Evolutionary conservation across 2,888 invertebrate genomes (phyloP), one percentile per base, ranked within the genome.

Genomic region (Drosophila tripunctata): DNA sequence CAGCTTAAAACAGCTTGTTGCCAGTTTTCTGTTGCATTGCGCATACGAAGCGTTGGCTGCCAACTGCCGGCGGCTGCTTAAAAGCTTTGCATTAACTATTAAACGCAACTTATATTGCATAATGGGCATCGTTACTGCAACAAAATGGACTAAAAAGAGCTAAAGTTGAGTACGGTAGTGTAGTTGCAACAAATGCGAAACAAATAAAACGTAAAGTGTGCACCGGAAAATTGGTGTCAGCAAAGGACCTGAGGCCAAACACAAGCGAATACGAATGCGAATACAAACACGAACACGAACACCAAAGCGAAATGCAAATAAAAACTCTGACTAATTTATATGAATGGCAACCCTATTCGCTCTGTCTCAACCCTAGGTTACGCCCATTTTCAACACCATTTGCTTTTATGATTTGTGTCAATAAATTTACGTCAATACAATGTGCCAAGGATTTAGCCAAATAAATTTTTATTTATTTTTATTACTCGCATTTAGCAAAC

Each of bases 11-110:
- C 71, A 73, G 61, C 63, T 68, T 51, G 67, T 41, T 63, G 44
- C 48, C 35, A 47, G 21, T 40, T 15, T 33, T 44, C 33, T 56
- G 60, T 45, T 48, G 61, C 81, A 77, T 60, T 71, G 71, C 75
- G 78, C 75, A 77, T 67, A 78, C 74, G 74, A 61, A 41, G 63
- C 50, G 62, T 65, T 68, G 51, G 38, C 57, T 51, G 48, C 22
- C 15, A 22, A 58, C 58, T 52, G 76, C 71, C 61, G 55, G 57
- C 57, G 75, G 87, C 74, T 78, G 76, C 82, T 83, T 83, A 83
- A 83, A 87, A 85, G 87, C 87, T 83, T 83, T 83, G 79, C 87
- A 87, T 83, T 83, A 83, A 83, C 85, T 83, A 87, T 87, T 81
- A 87, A 81, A 85, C 67, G 67, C 64, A 78, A 87, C 82, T 85